These are phyloP conservation scores for Natrix natrix DNA, from an alignment of 2,797 vertebrate species.

Conservation along the genomic window DNA sequence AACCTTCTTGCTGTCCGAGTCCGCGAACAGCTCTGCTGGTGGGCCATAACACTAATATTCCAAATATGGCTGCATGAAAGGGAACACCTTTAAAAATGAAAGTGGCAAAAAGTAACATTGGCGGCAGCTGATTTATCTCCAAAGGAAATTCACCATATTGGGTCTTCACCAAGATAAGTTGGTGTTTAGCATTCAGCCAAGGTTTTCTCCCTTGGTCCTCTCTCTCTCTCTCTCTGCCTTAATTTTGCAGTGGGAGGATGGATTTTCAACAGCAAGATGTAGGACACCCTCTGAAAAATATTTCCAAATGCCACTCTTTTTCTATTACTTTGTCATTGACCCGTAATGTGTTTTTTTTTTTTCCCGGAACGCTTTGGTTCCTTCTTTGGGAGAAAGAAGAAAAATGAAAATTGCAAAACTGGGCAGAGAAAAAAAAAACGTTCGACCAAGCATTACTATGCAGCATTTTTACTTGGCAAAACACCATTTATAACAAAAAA, in stretches of 20 bases:
- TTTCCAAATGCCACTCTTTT: conserved; percentile 68
- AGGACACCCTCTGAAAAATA: conserved; percentile 60
- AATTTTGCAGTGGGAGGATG: conserved; percentile 49
- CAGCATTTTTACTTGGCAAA: conserved; percentile 69
- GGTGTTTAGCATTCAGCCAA: too few species aligned
- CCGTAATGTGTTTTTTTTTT: conserved; percentile 64
- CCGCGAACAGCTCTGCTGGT: too few species aligned
- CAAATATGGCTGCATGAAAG: neutral
- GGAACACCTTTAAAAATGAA: neutral
- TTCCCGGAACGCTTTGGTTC: conserved; percentile 63
- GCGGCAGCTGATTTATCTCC: neutral
- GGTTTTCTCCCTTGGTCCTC: too few species aligned
- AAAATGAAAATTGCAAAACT: conserved; percentile 66
- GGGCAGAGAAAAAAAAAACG: neutral
- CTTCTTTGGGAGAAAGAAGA: conserved; percentile 64
- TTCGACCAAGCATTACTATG: conserved; percentile 69
- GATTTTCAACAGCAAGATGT: conserved; percentile 55
- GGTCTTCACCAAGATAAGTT: neutral
- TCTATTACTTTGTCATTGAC: conserved; percentile 75
- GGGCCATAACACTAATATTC: neutral
- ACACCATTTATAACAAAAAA: conserved; percentile 71
- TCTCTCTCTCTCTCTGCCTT: neutral
- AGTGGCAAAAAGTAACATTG: neutral
- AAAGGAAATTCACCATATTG: neutral
- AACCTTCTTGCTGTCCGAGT: too few species aligned